Evolutionary conservation across 2,888 invertebrate genomes (phyloP).

Genomic region (Synergus gifuensis): DNA sequence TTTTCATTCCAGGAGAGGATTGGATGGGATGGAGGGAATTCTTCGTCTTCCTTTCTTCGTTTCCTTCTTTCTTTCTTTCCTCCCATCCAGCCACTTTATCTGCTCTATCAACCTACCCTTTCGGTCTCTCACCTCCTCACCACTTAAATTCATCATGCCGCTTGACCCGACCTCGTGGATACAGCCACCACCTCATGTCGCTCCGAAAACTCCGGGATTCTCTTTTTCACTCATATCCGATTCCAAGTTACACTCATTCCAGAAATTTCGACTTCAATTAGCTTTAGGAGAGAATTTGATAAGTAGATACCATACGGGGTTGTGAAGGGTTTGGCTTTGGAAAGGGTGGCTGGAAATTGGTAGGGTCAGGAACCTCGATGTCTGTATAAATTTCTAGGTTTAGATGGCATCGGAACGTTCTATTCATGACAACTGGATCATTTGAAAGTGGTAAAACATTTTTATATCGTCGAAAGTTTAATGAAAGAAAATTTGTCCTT

Average conservation of each 20-base stretch:
- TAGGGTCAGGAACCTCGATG: neutral
- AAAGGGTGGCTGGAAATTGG: neutral
- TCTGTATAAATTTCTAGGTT: too few species aligned
- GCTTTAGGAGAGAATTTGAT: neutral
- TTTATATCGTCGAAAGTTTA: too few species aligned
- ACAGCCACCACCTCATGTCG: neutral
- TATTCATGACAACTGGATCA: too few species aligned
- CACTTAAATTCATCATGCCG: constrained; percentile 26
- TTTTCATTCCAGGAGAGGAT: neutral
- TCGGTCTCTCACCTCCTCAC: constrained; percentile 23
- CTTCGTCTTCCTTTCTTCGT: neutral
- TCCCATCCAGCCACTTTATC: neutral
- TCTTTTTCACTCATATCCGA: neutral
- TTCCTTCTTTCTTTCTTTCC: neutral
- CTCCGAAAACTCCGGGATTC: constrained; percentile 7
- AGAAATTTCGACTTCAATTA: neutral
- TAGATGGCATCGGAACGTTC: too few species aligned
- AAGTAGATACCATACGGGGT: neutral
- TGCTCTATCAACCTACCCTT: constrained; percentile 1
- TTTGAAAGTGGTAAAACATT: too few species aligned
- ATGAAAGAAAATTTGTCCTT: too few species aligned
- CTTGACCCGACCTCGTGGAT: neutral
- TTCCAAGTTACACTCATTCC: neutral
- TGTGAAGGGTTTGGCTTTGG: neutral
- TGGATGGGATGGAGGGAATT: neutral